A percentile compares a stretch with the other conserved stretches of the same genome.
phyloP scores from a whole-genome alignment of 2,797 vertebrate genomes.

The Platalea minor region DNA sequence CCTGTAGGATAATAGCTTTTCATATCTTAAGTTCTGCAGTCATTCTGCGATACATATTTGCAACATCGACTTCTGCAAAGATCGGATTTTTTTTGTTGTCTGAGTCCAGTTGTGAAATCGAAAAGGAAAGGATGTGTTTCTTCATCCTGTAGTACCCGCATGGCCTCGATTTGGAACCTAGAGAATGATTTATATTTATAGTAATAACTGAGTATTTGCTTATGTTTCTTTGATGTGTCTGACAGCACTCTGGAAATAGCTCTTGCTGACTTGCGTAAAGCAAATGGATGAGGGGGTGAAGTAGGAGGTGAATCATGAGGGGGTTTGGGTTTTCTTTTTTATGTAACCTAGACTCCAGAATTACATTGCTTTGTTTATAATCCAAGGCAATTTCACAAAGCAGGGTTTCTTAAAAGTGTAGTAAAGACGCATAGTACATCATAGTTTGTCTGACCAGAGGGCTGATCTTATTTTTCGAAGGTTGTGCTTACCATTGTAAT shows the following conservation, averaged over 20 bases:
- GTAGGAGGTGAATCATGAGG: background rate
- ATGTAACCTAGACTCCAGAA: background rate
- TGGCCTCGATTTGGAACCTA: background rate
- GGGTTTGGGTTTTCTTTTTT: background rate
- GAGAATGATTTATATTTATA: background rate
- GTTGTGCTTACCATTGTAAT: background rate
- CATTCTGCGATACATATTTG: rapidly evolving
- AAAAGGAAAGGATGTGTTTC: background rate
- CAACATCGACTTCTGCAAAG: background rate
- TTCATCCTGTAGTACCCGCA: background rate
- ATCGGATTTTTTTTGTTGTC: rapidly evolving
- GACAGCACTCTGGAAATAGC: background rate
- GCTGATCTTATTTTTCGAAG: background rate
- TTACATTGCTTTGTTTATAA: background rate
- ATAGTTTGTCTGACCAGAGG: background rate
- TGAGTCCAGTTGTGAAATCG: background rate
- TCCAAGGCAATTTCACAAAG: background rate
- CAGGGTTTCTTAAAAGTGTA: background rate
- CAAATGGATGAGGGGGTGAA: background rate
- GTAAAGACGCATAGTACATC: rapidly evolving
- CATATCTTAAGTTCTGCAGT: background rate
- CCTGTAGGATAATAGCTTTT: background rate
- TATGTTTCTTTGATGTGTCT: background rate
- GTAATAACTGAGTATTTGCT: background rate
- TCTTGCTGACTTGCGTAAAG: background rate